These are phyloP conservation scores for Epizoanthus rinbou DNA, from an alignment of 92 coral and sea anemone species.

Conservation along the genomic window DNA sequence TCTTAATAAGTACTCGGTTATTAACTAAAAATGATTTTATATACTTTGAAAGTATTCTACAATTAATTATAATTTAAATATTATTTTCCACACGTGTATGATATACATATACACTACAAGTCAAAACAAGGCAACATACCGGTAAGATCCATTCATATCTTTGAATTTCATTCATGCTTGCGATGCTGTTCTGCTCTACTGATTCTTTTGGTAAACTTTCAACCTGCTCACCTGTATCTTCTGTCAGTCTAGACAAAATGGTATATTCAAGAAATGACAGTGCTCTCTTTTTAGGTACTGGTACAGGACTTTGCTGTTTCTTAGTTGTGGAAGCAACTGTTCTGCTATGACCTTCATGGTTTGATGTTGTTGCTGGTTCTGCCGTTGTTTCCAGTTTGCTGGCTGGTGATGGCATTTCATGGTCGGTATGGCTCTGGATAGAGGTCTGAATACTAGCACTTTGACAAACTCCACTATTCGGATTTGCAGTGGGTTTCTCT, in stretches of 20 bases:
- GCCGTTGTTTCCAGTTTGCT: not conserved
- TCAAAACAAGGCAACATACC: not conserved
- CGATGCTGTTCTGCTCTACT: not conserved
- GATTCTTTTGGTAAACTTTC: not conserved
- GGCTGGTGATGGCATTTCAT: not conserved
- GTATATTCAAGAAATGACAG: conserved; percentile 9
- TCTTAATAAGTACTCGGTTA: too few relatives aligned
- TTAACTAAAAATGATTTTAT: too few relatives aligned
- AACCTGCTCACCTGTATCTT: not conserved
- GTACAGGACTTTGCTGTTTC: not conserved
- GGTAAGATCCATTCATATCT: not conserved
- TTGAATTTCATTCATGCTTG: conserved; percentile 11
- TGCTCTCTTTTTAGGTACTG: not conserved
- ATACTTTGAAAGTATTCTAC: too few relatives aligned
- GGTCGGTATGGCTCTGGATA: not conserved
- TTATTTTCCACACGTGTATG: too few relatives aligned
- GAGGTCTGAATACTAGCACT: not conserved
- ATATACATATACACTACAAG: too few relatives aligned
- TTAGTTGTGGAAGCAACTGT: not conserved
- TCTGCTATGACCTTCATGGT: not conserved
- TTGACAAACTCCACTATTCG: not conserved
- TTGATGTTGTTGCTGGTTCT: not conserved
- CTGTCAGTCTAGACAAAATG: not conserved
- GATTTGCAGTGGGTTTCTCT: not conserved
- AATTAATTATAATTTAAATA: too few relatives aligned